Evolutionary conservation across 2,113 vertebrate genomes (phyloP).

Genomic region (Dolichotis patagonum): DNA sequence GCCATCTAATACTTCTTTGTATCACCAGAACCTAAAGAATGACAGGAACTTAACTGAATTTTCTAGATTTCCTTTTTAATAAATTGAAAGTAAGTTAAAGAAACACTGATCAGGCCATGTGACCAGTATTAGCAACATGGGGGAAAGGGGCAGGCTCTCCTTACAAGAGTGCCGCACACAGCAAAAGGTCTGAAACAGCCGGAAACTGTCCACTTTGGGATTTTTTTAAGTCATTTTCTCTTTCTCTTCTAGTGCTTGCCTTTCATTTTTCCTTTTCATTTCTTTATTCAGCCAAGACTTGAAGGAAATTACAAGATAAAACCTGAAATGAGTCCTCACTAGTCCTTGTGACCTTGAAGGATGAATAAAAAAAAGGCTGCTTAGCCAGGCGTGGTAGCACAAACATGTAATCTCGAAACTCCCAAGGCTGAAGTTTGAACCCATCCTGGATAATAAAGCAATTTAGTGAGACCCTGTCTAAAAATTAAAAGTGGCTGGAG

Average conservation of each 20-base stretch:
- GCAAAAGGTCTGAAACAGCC: not conserved
- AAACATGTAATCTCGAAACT: not conserved
- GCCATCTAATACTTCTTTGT: not conserved
- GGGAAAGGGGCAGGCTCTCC: not conserved
- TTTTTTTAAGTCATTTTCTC: not conserved
- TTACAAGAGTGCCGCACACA: not conserved
- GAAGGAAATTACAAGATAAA: not conserved
- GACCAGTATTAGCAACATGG: not conserved
- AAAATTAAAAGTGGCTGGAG: not conserved
- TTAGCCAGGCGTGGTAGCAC: not conserved
- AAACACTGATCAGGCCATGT: not conserved
- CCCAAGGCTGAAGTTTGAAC: not conserved
- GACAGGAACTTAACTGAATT: not conserved
- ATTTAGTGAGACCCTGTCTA: not conserved
- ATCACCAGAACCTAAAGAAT: constrained; percentile 28
- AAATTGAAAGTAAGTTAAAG: not conserved
- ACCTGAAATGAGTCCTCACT: not conserved
- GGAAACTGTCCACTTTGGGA: not conserved
- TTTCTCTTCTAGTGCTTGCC: not conserved
- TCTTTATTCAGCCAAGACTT: not conserved
- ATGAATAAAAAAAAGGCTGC: not conserved
- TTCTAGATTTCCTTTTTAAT: not conserved
- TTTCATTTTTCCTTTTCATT: not conserved
- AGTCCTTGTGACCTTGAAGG: not conserved
- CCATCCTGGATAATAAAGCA: not conserved